Evolutionary conservation across 2,113 vertebrate species (phyloP).

Genomic region (Nannobrachium achirus): DNA sequence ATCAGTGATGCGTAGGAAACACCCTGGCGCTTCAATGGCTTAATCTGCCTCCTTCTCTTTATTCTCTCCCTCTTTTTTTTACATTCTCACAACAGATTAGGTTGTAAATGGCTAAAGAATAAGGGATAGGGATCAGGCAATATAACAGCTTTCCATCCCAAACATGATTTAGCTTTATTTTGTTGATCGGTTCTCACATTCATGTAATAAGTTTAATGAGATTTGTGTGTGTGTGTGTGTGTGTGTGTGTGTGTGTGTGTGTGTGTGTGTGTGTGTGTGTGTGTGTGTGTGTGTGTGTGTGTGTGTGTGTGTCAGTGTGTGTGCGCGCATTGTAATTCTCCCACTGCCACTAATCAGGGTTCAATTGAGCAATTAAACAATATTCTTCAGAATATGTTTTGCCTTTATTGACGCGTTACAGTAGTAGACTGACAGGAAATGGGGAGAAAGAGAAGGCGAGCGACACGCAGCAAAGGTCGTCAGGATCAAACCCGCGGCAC

Average conservation of each 20-base stretch:
- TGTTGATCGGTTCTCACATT: background rate
- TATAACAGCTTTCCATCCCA: slow-evolving; percentile 39
- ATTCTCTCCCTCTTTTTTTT: slow-evolving; percentile 57
- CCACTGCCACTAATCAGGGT: too few relatives aligned
- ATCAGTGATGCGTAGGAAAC: slow-evolving; percentile 75
- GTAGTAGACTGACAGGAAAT: too few relatives aligned
- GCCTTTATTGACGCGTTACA: too few relatives aligned
- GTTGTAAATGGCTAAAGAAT: slow-evolving; percentile 69
- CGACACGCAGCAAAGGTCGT: too few relatives aligned
- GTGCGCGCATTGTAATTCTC: too few relatives aligned
- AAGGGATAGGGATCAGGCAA: slow-evolving; percentile 38
- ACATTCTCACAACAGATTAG: slow-evolving; percentile 80
- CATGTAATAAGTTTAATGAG: slow-evolving; percentile 13
- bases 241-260: background rate
- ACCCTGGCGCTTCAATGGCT: slow-evolving; percentile 75
- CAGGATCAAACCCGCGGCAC: too few relatives aligned
- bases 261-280: background rate
- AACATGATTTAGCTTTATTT: slow-evolving; percentile 27
- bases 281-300: too few relatives aligned
- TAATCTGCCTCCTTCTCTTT: slow-evolving; percentile 78
- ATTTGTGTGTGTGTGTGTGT: background rate
- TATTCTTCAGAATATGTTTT: too few relatives aligned
- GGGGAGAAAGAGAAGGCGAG: too few relatives aligned
- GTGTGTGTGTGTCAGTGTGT: too few relatives aligned
- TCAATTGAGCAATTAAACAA: too few relatives aligned